Conservation (phyloP, 2,888 invertebrate species). For the Dynastes hyllus region DNA sequence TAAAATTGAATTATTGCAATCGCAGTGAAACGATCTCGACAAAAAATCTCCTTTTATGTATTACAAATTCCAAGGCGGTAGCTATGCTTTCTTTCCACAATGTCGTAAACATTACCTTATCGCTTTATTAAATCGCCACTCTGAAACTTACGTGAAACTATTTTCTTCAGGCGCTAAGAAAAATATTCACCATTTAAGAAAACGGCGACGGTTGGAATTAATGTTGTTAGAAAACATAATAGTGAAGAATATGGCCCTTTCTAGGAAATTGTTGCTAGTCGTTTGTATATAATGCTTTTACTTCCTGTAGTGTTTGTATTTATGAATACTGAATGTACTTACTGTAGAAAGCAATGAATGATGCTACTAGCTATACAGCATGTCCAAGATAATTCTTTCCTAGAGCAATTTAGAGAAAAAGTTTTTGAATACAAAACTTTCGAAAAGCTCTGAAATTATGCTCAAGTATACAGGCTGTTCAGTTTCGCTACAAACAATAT, state of each 20-base stretch:
- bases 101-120: not conserved
- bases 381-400: no score
- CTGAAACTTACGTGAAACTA: not conserved
- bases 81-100: not conserved
- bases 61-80: not conserved
- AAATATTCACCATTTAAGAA: not conserved
- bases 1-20: not conserved
- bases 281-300: not conserved
- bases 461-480: no score
- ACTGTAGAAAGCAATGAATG: no score
- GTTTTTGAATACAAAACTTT: no score
- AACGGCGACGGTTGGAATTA: not conserved
- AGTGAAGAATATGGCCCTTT: not conserved
- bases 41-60: not conserved
- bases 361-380: no score
- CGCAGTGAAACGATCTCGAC: not conserved
- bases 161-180: not conserved
- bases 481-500: no score
- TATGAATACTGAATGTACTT: not conserved
- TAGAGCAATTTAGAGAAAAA: no score
- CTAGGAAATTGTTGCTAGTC: not conserved
- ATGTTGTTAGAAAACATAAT: not conserved
- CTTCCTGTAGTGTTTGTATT: not conserved
- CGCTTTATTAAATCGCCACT: not conserved
- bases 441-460: no score